Evolutionary conservation across 1,140 invertebrate species (phyloP).

Genomic region (Ganaspis sp.): DNA sequence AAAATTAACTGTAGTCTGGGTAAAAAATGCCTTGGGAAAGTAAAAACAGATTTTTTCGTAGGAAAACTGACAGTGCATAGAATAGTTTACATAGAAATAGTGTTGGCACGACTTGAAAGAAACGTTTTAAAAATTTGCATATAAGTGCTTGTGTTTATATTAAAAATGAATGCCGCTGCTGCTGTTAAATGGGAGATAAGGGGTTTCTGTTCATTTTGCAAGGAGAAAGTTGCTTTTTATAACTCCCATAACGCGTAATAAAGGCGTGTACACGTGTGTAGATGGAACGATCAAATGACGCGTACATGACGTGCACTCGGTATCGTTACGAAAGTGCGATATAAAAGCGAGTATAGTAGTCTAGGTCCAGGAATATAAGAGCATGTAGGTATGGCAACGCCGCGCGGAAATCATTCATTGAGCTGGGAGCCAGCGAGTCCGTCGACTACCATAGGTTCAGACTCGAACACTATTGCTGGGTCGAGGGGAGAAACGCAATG

Average conservation of each 20-base stretch:
- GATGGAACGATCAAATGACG: conserved; percentile 17
- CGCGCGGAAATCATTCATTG: conserved; percentile 76
- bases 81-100: too few species aligned
- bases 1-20: too few species aligned
- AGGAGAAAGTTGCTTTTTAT: conserved; percentile 29
- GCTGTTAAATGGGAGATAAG: background rate
- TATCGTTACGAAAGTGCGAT: background rate
- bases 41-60: too few species aligned
- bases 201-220: background rate
- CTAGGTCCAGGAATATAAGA: conserved; percentile 16
- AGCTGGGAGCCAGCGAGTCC: conserved; percentile 61
- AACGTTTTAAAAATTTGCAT: too few species aligned
- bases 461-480: conserved; percentile 31
- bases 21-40: too few species aligned
- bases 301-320: background rate
- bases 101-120: too few species aligned
- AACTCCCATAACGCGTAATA: background rate
- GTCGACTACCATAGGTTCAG: conserved; percentile 47
- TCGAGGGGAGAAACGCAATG: conserved; percentile 50
- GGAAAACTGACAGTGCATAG: too few species aligned
- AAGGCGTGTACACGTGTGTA: conserved; percentile 1
- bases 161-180: background rate
- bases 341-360: conserved; percentile 20
- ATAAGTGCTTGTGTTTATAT: too few species aligned
- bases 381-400: conserved; percentile 60